Percentiles rank a stretch among this genome's conserved stretches.
Conservation (phyloP, 64 coral and sea anemone genomes). For the Stylophora pistillata region DNA sequence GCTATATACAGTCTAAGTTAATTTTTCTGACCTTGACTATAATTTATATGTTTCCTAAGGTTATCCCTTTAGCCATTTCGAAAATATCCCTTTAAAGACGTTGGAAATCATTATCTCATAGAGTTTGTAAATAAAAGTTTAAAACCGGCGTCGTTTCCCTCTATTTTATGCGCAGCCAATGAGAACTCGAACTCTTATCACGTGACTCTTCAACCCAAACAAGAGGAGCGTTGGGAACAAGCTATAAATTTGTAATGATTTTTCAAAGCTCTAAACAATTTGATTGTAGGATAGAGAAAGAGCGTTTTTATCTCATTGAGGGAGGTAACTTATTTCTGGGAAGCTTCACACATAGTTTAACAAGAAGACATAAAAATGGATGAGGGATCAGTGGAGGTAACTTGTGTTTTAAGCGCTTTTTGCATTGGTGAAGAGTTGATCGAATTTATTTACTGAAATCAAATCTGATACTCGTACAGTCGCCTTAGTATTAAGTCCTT, state of each 20-base stretch:
- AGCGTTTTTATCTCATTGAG: neutral
- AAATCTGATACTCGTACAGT: neutral
- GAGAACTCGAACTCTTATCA: slow-evolving; percentile 5
- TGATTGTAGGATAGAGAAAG: neutral
- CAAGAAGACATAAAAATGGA: slow-evolving; percentile 44
- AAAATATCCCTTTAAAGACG: neutral
- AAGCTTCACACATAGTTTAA: neutral
- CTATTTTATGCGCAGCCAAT: slow-evolving; percentile 61
- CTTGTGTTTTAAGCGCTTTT: neutral
- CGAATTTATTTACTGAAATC: neutral
- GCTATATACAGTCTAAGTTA: no score
- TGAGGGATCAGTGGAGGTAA: slow-evolving; percentile 66
- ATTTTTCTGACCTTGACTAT: neutral
- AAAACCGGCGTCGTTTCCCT: slow-evolving; percentile 48
- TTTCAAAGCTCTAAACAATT: slow-evolving; percentile 9
- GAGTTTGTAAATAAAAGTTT: neutral
- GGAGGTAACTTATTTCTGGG: neutral
- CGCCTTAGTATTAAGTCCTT: no score
- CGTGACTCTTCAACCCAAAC: slow-evolving; percentile 36
- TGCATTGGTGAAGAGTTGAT: neutral
- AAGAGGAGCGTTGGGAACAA: slow-evolving; percentile 62
- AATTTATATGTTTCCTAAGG: neutral
- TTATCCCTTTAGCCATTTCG: neutral
- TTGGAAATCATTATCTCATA: no score
- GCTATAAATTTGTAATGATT: slow-evolving; percentile 84